Evolutionary conservation across 2,113 vertebrate species (phyloP).

Genomic region (Glaucidium brasilianum): DNA sequence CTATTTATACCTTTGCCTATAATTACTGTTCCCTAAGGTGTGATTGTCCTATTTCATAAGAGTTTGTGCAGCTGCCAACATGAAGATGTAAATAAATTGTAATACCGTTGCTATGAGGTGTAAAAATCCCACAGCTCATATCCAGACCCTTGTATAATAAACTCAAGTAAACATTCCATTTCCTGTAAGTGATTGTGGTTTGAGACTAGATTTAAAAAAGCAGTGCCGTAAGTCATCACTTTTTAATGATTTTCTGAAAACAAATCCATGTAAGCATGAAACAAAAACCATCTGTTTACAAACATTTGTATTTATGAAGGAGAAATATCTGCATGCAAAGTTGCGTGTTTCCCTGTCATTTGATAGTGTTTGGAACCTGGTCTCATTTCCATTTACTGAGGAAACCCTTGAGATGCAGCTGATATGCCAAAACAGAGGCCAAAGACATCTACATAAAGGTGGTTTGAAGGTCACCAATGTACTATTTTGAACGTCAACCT

Average conservation of each 20-base stretch:
- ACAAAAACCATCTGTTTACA: neutral
- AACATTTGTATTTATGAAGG: neutral
- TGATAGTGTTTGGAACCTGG: neutral
- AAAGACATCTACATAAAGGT: neutral
- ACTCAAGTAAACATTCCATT: constrained; percentile 91
- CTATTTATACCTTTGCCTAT: constrained; percentile 87
- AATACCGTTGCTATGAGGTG: constrained; percentile 89
- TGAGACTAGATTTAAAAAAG: constrained; percentile 83
- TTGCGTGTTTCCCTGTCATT: neutral
- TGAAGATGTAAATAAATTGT: constrained; percentile 96
- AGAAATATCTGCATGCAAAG: neutral
- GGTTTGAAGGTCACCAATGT: neutral
- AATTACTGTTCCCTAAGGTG: constrained; percentile 87
- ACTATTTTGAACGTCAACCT: neutral
- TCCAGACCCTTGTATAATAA: constrained; percentile 88
- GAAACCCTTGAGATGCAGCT: neutral
- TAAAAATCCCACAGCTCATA: constrained; percentile 87
- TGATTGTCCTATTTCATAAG: constrained; percentile 88
- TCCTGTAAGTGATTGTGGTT: constrained; percentile 88
- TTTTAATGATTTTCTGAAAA: constrained; percentile 78
- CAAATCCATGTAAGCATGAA: constrained; percentile 69
- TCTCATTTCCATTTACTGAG: neutral
- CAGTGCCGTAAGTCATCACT: constrained; percentile 77
- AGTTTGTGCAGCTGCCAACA: constrained; percentile 90
- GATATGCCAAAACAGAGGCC: neutral